Evolutionary conservation across 53 echinoderm and acorn worm species (phyloP).

Genomic region (Mesocentrotus franciscanus): DNA sequence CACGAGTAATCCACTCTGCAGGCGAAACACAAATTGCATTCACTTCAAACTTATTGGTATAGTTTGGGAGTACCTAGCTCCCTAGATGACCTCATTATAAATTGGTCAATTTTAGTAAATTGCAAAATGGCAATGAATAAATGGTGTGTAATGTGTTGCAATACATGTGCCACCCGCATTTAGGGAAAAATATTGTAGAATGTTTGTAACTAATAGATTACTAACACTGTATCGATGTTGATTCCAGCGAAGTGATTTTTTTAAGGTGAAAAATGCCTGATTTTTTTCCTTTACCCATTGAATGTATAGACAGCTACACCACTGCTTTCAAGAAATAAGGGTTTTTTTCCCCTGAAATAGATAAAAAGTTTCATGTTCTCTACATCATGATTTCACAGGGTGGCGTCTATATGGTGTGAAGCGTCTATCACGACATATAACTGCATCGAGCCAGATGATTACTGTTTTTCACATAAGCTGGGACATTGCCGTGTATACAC

Average conservation of each 20-base stretch:
- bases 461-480: no score
- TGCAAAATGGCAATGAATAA: neutral
- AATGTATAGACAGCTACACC: neutral
- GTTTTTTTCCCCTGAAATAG: neutral
- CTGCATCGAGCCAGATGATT: neutral
- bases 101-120: neutral
- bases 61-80: neutral
- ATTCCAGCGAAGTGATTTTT: neutral
- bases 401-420: neutral
- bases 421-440: neutral
- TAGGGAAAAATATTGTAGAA: neutral
- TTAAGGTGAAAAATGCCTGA: neutral
- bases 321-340: constrained; percentile 3
- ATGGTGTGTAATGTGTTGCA: neutral
- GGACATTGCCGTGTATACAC: no score
- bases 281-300: neutral
- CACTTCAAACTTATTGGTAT: neutral
- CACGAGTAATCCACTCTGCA: neutral
- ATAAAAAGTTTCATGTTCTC: neutral
- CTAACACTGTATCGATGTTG: neutral
- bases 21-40: neutral
- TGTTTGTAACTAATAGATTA: neutral
- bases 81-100: neutral
- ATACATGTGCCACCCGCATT: neutral
- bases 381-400: neutral